A percentile compares a stretch with the other conserved stretches of the same genome.
These are phyloP conservation scores for Megamerina dolium DNA, from an alignment of 2,888 invertebrate species.

Conservation along the genomic window DNA sequence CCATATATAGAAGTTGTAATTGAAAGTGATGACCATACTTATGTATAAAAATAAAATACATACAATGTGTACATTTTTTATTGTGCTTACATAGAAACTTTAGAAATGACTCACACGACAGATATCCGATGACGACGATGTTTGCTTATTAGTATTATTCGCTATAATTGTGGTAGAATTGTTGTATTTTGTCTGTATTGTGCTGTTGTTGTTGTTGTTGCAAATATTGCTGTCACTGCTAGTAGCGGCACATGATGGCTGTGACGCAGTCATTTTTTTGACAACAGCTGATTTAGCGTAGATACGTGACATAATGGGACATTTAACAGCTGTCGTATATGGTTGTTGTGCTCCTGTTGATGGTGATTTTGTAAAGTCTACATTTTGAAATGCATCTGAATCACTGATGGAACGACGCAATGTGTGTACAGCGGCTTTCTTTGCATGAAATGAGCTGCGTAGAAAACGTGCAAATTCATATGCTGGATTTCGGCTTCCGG, in stretches of 20 bases:
- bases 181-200: neutral
- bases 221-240: neutral
- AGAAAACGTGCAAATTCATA: slow-evolving; percentile 42
- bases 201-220: neutral
- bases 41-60: too few relatives aligned
- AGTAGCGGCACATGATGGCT: too few relatives aligned
- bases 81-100: too few relatives aligned
- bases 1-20: too few relatives aligned
- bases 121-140: slow-evolving; percentile 26
- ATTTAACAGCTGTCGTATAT: neutral
- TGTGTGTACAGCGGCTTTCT: slow-evolving; percentile 42
- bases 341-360: slow-evolving; percentile 2
- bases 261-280: too few relatives aligned
- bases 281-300: too few relatives aligned
- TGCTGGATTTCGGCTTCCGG: slow-evolving; percentile 33
- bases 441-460: slow-evolving; percentile 43
- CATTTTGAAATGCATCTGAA: slow-evolving; percentile 39
- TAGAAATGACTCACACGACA: slow-evolving; percentile 47
- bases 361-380: slow-evolving; percentile 30
- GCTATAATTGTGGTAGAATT: neutral
- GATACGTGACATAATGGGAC: too few relatives aligned
- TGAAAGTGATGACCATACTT: too few relatives aligned
- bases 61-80: too few relatives aligned
- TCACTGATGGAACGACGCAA: slow-evolving; percentile 46
- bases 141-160: neutral